Evolutionary conservation across 2,888 invertebrate genomes (phyloP).

Genomic region (Acrocyrtus sp.): DNA sequence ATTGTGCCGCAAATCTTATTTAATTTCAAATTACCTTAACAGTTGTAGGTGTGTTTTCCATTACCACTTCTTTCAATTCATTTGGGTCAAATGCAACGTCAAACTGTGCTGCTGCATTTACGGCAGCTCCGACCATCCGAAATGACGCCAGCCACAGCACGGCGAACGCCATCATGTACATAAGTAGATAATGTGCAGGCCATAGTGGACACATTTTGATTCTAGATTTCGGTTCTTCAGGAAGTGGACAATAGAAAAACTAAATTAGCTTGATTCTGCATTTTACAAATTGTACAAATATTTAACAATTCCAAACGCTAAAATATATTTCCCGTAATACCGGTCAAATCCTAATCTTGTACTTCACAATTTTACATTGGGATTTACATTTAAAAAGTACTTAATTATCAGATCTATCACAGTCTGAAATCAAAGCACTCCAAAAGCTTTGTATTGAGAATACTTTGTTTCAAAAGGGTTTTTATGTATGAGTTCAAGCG

Average conservation of each 20-base stretch:
- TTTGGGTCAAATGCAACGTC: conserved; percentile 66
- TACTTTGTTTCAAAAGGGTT: no score
- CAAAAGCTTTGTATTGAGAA: no score
- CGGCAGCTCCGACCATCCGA: conserved; percentile 65
- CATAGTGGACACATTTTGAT: conserved; percentile 73
- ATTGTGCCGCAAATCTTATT: no score
- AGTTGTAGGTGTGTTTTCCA: conserved; percentile 68
- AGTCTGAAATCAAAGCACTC: no score
- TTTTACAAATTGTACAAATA: neutral
- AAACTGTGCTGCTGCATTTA: conserved; percentile 63
- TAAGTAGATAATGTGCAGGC: conserved; percentile 71
- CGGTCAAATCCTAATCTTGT: no score
- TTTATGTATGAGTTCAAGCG: no score
- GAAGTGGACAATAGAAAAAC: neutral
- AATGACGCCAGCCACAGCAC: conserved; percentile 70
- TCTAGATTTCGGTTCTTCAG: no score
- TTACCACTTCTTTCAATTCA: conserved; percentile 67
- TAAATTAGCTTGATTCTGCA: neutral
- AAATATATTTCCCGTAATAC: no score
- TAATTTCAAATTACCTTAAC: conserved; percentile 66
- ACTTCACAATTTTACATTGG: no score
- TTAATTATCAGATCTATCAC: no score
- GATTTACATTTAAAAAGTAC: no score
- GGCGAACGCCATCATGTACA: conserved; percentile 70
- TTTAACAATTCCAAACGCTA: no score